Base-by-base conservation (phyloP, 2,888 invertebrate species). In the Aplocera efformata region DNA sequence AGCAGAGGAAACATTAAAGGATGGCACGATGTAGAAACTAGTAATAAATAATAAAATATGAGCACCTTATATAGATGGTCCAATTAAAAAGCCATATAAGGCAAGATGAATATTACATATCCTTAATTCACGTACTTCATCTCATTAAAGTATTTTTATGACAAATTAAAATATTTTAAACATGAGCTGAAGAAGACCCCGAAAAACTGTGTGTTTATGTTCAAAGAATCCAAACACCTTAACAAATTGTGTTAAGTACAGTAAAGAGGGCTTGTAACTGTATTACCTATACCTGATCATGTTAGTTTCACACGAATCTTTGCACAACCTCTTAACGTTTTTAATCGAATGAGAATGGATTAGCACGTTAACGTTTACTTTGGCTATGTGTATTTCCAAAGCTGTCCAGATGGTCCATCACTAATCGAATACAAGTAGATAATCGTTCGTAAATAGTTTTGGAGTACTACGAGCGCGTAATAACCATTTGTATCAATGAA, bases 221-320 rank as follows among this genome's bases (percentile, higher is more conserved):
- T 17, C 2, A 17, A 17, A 3, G 13, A 17, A 3, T 17, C 13
- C 13, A 3, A 17, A 5, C 5, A 17, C 5, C 13, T 17, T 3
- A 17, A 17, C 13, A 17, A 17, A 17, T 17, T 17, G 13, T 5
- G 13, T 17, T 17, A 17, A 17, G 5, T 5, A 17, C 13, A 27
- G 26, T 8, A 22, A 11, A 27, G 13, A n/a, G 42, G 10, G 32
- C 17, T 21, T 22, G 26, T 47, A 42, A 42, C 44, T 25, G 47
- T 21, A 31, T 31, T 42, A 32, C 38, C 27, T 31, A 7, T 7
- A 50, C 61, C 63, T n/a, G 65, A 76, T 72, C 65, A 68, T 58
- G 63, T 55, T 52, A 51, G 53, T 52, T 82, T 79, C 78, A 66
- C 80, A 79, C 70, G 70, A 60, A 52, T 66, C 68, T 75, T 73